A percentile compares a stretch with the other conserved stretches of the same genome.
phyloP scores from a whole-genome alignment of 2,113 vertebrate species.

The Sigmodon hispidus region DNA sequence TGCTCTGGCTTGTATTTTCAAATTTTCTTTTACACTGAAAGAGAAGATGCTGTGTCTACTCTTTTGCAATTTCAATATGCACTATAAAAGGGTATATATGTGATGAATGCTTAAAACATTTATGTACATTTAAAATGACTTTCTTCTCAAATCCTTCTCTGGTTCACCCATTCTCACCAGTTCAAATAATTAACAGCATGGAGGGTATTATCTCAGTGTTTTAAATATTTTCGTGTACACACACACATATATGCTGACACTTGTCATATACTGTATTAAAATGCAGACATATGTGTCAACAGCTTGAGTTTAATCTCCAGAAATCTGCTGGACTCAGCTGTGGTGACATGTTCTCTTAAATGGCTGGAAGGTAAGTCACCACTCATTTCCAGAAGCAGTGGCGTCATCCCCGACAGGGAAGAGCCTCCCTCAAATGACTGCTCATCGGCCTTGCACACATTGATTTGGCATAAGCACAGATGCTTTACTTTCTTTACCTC shows the following conservation, averaged over 20 bases:
- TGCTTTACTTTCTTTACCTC: constrained; percentile 35
- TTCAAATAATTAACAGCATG: neutral
- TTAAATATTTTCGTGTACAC: neutral
- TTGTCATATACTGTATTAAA: neutral
- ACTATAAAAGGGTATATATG: neutral
- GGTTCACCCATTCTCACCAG: neutral
- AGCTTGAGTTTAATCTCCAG: neutral
- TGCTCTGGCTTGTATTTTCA: constrained; percentile 24
- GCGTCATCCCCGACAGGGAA: neutral
- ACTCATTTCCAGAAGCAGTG: constrained; percentile 19
- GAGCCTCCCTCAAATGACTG: constrained; percentile 54
- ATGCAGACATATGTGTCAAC: neutral
- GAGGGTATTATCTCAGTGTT: neutral
- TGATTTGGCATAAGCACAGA: constrained; percentile 71
- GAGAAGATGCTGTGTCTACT: neutral
- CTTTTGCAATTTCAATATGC: neutral
- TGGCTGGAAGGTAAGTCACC: constrained; percentile 24
- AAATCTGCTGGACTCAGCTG: neutral
- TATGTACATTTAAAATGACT: neutral
- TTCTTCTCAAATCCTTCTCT: neutral
- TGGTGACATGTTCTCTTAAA: neutral
- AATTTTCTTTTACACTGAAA: neutral
- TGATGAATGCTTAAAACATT: neutral
- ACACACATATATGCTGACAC: neutral
- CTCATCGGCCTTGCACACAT: constrained; percentile 54